Evolutionary conservation across 1,140 invertebrate species (phyloP).

Genomic region (Sitobion miscanthi): DNA sequence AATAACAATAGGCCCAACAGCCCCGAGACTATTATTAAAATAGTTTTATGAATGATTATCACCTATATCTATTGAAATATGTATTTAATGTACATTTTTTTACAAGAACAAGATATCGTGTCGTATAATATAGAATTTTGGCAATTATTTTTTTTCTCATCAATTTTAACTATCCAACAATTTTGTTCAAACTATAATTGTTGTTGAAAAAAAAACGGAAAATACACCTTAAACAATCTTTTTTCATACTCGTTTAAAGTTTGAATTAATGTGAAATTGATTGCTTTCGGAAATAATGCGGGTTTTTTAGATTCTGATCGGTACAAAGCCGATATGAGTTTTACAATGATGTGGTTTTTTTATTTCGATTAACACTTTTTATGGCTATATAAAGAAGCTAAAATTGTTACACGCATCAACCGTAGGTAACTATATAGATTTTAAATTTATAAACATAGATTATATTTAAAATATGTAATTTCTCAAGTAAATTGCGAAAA

Average conservation of each 20-base stretch:
- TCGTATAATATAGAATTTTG: no score
- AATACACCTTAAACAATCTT: background rate
- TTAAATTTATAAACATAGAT: background rate
- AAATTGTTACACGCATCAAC: background rate
- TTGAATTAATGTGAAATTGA: slow-evolving; percentile 13
- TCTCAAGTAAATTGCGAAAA: background rate
- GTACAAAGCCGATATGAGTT: background rate
- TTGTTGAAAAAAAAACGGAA: background rate
- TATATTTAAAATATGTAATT: background rate
- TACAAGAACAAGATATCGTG: background rate
- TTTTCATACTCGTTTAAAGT: background rate
- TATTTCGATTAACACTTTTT: background rate
- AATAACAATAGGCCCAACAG: background rate
- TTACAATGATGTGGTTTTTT: background rate
- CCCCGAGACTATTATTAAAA: background rate
- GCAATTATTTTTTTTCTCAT: background rate
- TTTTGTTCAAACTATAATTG: background rate
- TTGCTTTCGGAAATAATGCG: background rate
- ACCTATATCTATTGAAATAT: background rate
- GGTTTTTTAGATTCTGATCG: background rate
- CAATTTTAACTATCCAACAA: background rate
- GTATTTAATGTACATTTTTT: background rate
- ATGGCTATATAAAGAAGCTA: background rate
- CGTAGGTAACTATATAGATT: background rate
- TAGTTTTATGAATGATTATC: background rate